A percentile compares a stretch with the other conserved stretches of the same genome.
Evolutionary conservation across 2,113 vertebrate species (phyloP).

Genomic region (Caretta caretta): DNA sequence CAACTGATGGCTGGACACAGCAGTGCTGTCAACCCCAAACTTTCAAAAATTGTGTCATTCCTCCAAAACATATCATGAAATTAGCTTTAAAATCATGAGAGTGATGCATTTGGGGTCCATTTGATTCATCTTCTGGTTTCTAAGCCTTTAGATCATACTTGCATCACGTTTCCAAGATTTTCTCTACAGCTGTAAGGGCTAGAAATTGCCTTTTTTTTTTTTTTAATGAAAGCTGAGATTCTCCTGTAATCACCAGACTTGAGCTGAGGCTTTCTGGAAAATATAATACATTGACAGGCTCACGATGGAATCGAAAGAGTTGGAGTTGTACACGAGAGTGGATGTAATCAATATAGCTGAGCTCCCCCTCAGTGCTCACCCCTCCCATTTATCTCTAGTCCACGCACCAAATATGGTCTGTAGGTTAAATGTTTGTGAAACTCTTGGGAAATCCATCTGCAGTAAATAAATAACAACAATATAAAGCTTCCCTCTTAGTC

Average conservation of each 20-base stretch:
- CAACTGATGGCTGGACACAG: background rate
- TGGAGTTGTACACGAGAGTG: background rate
- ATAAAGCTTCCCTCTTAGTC: background rate
- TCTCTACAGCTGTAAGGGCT: background rate
- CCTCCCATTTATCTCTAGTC: background rate
- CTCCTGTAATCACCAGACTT: background rate
- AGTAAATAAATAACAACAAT: background rate
- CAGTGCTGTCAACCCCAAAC: background rate
- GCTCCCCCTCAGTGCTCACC: background rate
- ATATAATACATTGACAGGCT: background rate
- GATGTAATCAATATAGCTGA: background rate
- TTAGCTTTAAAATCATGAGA: background rate
- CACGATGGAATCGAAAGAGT: background rate
- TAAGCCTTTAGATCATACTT: background rate
- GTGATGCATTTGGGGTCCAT: background rate
- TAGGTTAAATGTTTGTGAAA: background rate
- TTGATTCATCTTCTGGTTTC: background rate
- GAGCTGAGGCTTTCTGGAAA: background rate
- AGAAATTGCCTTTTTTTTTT: background rate
- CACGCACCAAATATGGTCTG: background rate
- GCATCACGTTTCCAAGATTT: background rate
- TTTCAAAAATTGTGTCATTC: background rate
- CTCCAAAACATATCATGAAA: background rate
- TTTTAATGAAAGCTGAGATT: background rate
- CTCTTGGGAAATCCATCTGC: background rate